Evolutionary conservation across 2,888 invertebrate genomes (phyloP), one percentile per base, ranked within the genome.

Genomic region (Venustoraphidia nigricollis): DNA sequence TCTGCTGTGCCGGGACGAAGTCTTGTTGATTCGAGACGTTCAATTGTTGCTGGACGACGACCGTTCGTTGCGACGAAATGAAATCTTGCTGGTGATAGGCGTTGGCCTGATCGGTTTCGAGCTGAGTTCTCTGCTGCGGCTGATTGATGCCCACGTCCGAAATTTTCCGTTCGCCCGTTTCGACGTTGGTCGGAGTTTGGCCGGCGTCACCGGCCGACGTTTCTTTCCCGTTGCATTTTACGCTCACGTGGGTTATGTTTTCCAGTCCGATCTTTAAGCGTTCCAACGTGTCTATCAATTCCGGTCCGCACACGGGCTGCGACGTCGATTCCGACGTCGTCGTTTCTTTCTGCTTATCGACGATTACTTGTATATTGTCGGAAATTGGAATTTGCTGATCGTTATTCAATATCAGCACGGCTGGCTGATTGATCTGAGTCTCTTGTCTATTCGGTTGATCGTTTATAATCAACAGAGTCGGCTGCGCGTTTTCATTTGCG

Each of bases 181-280:
- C 36, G 38, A 52, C 51, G 13, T 52, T 38, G 9, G 49, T 43
- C 10, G 52, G 44, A n/a, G 51, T 47, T 10, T 43, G 42, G 6
- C 27, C 27, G 4, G 52, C 56, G 36, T 45, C 45, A 27, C 53
- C 53, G 6, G 49, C 49, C 2, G 56, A 40, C 9, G 17, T 13
- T n/a, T 41, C 41, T 3, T 65, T 63, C 47, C 63, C 63, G 48
- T 64, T 63, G 36, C 54, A 53, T 9, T 50, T 49, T 6, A 67
- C 71, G 58, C 72, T 71, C 4, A 70, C 72, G 51, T 73, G 72
- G 34, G 74, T 75, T 48, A 75, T 67, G 52, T 75, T 74, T 53
- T 75, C 74, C 37, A 75, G 59, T 48, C 73, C 75, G 48, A 75
- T 75, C 59, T 75, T 75, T 3, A 75, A 58, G 53, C 75, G 74